Percentiles rank a stretch among this genome's conserved stretches.
Evolutionary conservation across 2,888 invertebrate genomes (phyloP).

Genomic region (Tenthredo distinguenda): DNA sequence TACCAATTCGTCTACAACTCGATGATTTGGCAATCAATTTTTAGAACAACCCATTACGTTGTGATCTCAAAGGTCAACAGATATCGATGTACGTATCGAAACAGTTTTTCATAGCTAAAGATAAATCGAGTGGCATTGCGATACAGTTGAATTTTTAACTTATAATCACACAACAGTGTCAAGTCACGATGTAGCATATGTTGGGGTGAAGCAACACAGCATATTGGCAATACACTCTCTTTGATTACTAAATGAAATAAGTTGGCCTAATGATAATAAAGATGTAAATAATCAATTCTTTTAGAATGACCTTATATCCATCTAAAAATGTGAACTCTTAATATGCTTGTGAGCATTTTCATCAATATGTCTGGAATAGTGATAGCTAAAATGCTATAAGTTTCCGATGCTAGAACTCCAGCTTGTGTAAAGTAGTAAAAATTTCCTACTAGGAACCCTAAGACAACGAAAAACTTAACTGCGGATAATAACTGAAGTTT

Average conservation of each 20-base stretch:
- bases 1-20: not conserved
- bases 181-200: conserved; percentile 11
- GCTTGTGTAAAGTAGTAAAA: not conserved
- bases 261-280: conserved; percentile 18
- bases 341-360: not conserved
- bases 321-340: not conserved
- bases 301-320: not conserved
- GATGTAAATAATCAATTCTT: not conserved
- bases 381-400: not conserved
- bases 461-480: not conserved
- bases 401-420: not conserved
- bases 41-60: not conserved
- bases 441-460: not conserved
- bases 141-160: not conserved
- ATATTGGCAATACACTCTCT: not conserved
- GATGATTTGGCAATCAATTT: conserved; percentile 15
- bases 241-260: conserved; percentile 8
- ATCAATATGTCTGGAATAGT: not conserved
- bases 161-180: conserved; percentile 21
- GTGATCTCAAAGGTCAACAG: conserved; percentile 10
- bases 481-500: not conserved
- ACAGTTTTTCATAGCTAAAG: conserved; percentile 13
- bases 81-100: not conserved
- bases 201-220: conserved; percentile 24
- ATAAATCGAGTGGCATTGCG: not conserved